Evolutionary conservation across 92 coral and sea anemone genomes (phyloP), one percentile per base, ranked within the genome.

Genomic region (Bergia puertoricense): DNA sequence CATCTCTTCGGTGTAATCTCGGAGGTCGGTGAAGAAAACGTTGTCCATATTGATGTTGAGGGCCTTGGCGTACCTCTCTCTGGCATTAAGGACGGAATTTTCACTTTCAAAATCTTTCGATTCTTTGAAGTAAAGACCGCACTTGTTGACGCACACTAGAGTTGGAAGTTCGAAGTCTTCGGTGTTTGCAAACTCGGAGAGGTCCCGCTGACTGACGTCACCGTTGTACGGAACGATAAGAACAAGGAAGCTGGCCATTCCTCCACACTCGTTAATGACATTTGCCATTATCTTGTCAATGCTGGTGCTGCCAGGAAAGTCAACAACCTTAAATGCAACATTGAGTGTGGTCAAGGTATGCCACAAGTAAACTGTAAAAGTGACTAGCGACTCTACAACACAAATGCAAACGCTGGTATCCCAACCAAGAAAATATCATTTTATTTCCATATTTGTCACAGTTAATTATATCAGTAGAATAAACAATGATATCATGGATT

Each of bases 301-400:
- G 44, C 79, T 74, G 2, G 79, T 74, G 48, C 79, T 74, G 15
- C 79, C 79, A 20, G 79, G 79, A 74, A 74, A 74, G 44, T 74
- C 79, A 6, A 38, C 79, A 38, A 74, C 79, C 79, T 74, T 41
- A 8, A 74, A 74, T 74, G 66, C 66, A 57, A 57, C 2, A 57
- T 57, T 57, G 30, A 57, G 66, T 57, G 66, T 11, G 3, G 66
- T 57, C 20, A 57, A 3, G 14, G 30, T 30, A 30, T 30, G 30
- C 30, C 30, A 30, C 30, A 30, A 30, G 30, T 30, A 30, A 30
- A 30, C 30, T 30, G 30, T 30, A 30, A 30, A 30, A 30, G 30
- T 30, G 30, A 30, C 30, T 30, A 30, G 30, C 30, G 30, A 30
- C 30, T 30, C 30, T 0, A 30, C 30, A 30, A 30, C 30, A 30